A percentile compares a stretch with the other conserved stretches of the same genome.
Evolutionary conservation across 2,888 invertebrate species (phyloP).

Genomic region (Plebejus argus): DNA sequence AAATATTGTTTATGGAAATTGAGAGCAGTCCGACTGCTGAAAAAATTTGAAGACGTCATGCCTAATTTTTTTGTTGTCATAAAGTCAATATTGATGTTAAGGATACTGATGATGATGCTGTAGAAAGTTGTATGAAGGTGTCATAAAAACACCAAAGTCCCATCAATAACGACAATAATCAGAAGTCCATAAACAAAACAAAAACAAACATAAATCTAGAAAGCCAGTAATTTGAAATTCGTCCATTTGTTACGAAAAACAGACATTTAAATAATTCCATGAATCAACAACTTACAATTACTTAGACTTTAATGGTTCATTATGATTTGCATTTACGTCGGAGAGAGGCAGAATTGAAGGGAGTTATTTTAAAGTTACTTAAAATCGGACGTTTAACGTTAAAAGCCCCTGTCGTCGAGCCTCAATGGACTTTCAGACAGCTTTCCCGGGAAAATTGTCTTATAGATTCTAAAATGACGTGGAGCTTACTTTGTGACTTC

Average conservation of each 20-base stretch:
- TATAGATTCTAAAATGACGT: conserved; percentile 30
- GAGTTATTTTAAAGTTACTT: conserved; percentile 32
- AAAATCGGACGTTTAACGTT: conserved; percentile 35
- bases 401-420: conserved; percentile 33
- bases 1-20: no score
- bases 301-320: conserved; percentile 31
- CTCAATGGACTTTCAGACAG: conserved; percentile 25
- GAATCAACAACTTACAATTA: conserved; percentile 33
- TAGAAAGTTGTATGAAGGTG: background rate
- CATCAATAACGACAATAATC: background rate
- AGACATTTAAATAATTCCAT: conserved; percentile 33
- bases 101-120: background rate
- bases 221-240: conserved; percentile 16
- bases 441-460: conserved; percentile 26
- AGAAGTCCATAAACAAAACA: background rate
- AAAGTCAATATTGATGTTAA: background rate
- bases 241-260: conserved; percentile 24
- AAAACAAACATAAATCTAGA: conserved; percentile 30
- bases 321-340: conserved; percentile 32
- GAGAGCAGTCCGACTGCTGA: no score
- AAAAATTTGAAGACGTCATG: no score
- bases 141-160: background rate
- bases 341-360: conserved; percentile 28
- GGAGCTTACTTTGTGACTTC: conserved; percentile 27
- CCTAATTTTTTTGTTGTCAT: no score